A percentile compares a stretch with the other conserved stretches of the same genome.
Conservation (phyloP, 2,797 vertebrate species). For the Pangasius macronema region DNA sequence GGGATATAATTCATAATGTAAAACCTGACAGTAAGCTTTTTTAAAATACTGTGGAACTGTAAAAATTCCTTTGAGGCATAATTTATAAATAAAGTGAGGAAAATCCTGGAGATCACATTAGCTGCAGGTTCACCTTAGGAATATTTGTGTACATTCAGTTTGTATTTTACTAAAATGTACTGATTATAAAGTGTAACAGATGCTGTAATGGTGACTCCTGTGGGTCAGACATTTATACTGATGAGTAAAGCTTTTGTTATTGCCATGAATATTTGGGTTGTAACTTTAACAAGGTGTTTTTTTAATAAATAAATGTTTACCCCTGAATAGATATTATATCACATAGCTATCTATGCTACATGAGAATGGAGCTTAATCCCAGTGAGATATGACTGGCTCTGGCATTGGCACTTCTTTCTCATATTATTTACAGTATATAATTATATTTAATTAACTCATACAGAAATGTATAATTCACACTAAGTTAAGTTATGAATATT, state of each 20-base stretch:
- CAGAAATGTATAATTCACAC: background rate
- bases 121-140: background rate
- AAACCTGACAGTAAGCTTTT: constrained; percentile 9
- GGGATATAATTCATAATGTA: background rate
- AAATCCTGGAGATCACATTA: background rate
- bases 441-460: no score
- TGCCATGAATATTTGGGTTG: background rate
- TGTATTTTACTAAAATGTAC: background rate
- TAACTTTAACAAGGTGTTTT: background rate
- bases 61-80: background rate
- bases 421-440: background rate
- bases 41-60: constrained; percentile 10
- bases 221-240: background rate
- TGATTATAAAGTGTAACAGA: background rate
- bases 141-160: background rate
- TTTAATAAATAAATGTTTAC: background rate
- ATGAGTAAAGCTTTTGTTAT: background rate
- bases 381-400: background rate
- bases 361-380: background rate
- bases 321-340: background rate
- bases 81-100: constrained; percentile 4
- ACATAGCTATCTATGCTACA: background rate
- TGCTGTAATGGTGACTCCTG: background rate
- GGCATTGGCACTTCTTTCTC: background rate
- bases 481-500: background rate